These are phyloP conservation scores for Phalacrocorax carbo DNA, from an alignment of 2,113 vertebrate genomes.

Conservation along the genomic window DNA sequence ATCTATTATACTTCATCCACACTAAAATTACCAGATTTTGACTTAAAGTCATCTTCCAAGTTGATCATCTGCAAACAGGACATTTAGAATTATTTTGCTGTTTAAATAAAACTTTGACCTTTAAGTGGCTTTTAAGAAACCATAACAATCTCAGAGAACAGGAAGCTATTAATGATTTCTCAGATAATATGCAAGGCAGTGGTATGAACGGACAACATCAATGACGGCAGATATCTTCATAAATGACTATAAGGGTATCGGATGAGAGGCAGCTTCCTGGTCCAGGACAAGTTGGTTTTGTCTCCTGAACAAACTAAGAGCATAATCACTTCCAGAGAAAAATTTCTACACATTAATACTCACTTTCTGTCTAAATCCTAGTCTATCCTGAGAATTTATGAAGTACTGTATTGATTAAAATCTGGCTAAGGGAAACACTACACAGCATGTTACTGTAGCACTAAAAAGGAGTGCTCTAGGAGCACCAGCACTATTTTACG, in stretches of 20 bases:
- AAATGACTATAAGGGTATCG: background rate
- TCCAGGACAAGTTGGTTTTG: background rate
- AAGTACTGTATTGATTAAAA: background rate
- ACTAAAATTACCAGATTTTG: background rate
- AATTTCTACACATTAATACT: background rate
- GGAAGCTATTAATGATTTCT: background rate
- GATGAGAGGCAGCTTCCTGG: background rate
- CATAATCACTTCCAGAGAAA: background rate
- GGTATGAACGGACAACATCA: background rate
- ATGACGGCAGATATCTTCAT: background rate
- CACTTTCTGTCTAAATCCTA: background rate
- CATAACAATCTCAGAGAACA: background rate
- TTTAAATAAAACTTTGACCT: background rate
- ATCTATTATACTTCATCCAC: background rate
- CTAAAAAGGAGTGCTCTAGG: background rate
- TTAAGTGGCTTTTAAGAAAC: background rate
- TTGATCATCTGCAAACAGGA: background rate
- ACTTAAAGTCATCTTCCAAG: background rate
- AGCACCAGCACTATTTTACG: background rate
- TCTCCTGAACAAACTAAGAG: background rate
- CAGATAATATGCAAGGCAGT: background rate
- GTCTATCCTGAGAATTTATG: background rate
- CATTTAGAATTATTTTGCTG: background rate
- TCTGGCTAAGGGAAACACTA: background rate
- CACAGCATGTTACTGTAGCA: background rate